These are phyloP conservation scores for Camponotus vicinus DNA, from an alignment of 1,140 invertebrate species.

Conservation along the genomic window DNA sequence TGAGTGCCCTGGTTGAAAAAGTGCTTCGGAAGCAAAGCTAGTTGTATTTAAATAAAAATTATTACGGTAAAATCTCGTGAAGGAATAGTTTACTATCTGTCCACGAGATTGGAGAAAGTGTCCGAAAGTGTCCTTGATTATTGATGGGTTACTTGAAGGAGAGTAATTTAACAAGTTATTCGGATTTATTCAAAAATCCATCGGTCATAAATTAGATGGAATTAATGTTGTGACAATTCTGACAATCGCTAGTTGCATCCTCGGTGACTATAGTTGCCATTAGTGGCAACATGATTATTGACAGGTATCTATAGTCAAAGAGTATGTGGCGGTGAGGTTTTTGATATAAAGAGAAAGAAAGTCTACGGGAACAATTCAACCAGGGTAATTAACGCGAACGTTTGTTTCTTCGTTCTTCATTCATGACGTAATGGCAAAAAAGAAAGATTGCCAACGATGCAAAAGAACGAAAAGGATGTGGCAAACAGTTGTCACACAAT, in stretches of 20 bases:
- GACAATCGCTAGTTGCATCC: slow-evolving; percentile 35
- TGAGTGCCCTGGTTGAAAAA: slow-evolving; percentile 26
- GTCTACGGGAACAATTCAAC: slow-evolving; percentile 26
- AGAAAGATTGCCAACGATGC: neutral
- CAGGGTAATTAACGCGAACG: slow-evolving; percentile 20
- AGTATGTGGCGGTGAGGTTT: neutral
- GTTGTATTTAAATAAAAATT: neutral
- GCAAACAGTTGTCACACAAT: slow-evolving; percentile 11
- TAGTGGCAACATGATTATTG: neutral
- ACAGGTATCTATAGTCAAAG: neutral
- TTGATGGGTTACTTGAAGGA: neutral
- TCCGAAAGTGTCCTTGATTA: slow-evolving; percentile 1
- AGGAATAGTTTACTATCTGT: slow-evolving; percentile 3
- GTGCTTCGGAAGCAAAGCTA: neutral
- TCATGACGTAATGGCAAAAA: neutral
- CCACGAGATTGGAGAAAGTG: neutral
- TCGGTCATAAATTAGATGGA: neutral
- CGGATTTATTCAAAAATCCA: neutral
- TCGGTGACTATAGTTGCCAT: neutral
- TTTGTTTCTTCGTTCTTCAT: neutral
- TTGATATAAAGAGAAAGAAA: slow-evolving; percentile 1
- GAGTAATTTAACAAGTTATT: neutral
- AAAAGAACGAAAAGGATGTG: neutral
- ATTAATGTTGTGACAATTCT: neutral
- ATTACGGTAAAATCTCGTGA: neutral